Percentiles rank a stretch among this genome's conserved stretches.
phyloP scores from a whole-genome alignment of 2,888 invertebrate species.

The Timandra comae region DNA sequence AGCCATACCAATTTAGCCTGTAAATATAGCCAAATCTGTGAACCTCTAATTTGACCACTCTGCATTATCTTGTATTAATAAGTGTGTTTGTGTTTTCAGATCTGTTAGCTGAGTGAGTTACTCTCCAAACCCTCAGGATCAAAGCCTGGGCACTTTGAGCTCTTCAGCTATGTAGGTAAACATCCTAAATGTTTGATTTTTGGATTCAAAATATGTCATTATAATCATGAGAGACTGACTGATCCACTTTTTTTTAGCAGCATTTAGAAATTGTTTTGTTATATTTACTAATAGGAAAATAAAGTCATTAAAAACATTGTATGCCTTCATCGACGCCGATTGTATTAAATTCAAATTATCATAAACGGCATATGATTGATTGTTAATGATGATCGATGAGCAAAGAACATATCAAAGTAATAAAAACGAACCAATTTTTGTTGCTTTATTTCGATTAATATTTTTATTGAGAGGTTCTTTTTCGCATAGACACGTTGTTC shows the following conservation, averaged over 20 bases:
- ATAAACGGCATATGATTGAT: constrained; percentile 26
- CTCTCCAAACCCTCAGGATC: constrained; percentile 15
- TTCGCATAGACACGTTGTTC: constrained; percentile 66
- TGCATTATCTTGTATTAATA: no score
- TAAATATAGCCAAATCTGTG: no score
- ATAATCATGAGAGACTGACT: constrained; percentile 71
- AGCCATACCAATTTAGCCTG: no score
- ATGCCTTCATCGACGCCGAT: constrained; percentile 32
- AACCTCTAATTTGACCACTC: no score
- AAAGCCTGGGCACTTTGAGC: constrained; percentile 24
- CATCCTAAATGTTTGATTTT: constrained; percentile 57
- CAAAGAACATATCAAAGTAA: constrained; percentile 62
- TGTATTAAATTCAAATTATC: constrained; percentile 4
- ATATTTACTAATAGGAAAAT: constrained; percentile 24
- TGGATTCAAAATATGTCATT: constrained; percentile 52
- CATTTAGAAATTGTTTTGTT: constrained; percentile 68
- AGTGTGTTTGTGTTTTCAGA: constrained; percentile 39
- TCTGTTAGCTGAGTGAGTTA: constrained; percentile 50
- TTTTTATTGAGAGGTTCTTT: constrained; percentile 61
- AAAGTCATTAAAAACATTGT: constrained; percentile 30
- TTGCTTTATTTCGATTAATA: constrained; percentile 34
- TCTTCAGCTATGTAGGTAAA: constrained; percentile 31
- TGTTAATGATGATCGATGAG: constrained; percentile 34
- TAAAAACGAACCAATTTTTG: constrained; percentile 41
- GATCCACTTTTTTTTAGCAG: constrained; percentile 65